These are phyloP conservation scores for Polydrusus pterygomalis DNA, from an alignment of 2,888 invertebrate genomes.

Conservation along the genomic window DNA sequence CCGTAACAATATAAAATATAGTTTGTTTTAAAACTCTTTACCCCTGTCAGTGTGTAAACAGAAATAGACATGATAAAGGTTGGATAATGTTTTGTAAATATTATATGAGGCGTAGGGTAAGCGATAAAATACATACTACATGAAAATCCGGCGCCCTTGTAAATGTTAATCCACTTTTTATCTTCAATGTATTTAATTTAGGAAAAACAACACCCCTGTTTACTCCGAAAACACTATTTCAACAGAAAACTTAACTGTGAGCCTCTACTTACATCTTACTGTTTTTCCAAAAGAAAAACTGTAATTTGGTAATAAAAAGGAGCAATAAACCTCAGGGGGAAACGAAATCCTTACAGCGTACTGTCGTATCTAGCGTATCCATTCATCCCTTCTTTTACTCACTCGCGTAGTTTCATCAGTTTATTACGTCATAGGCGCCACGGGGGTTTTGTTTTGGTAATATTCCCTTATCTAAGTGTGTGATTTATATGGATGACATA, in stretches of 20 bases:
- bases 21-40: neutral
- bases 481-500: slow-evolving; percentile 20
- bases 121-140: too few species aligned
- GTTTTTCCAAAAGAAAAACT: slow-evolving; percentile 28
- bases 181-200: slow-evolving; percentile 4
- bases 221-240: slow-evolving; percentile 2
- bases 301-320: slow-evolving; percentile 31
- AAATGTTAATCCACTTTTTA: too few species aligned
- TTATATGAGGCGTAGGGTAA: too few species aligned
- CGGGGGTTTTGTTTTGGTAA: slow-evolving; percentile 34
- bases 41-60: neutral
- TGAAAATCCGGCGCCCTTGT: too few species aligned
- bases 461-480: slow-evolving; percentile 29
- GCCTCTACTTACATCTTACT: slow-evolving; percentile 21
- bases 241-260: slow-evolving; percentile 23
- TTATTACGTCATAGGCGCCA: slow-evolving; percentile 47
- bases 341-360: slow-evolving; percentile 27
- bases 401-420: slow-evolving; percentile 37
- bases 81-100: neutral
- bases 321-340: slow-evolving; percentile 32
- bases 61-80: neutral
- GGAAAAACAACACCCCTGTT: slow-evolving; percentile 3
- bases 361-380: slow-evolving; percentile 27
- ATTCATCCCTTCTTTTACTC: slow-evolving; percentile 47
- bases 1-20: neutral